A percentile compares a stretch with the other conserved stretches of the same genome.
These are phyloP conservation scores for Sialis fuliginosa DNA, from an alignment of 2,888 invertebrate genomes.

Conservation along the genomic window DNA sequence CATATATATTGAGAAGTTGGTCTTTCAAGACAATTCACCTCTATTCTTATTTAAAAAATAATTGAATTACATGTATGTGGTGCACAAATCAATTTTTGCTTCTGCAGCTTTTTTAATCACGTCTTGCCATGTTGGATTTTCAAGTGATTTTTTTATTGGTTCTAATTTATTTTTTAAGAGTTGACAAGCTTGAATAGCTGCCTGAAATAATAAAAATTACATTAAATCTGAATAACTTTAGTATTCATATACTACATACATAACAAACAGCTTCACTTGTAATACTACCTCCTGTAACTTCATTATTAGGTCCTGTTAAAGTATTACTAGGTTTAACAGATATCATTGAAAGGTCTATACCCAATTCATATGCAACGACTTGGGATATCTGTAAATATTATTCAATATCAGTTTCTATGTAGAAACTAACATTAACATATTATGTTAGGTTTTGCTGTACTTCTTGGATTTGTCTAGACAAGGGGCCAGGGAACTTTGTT, in stretches of 20 bases:
- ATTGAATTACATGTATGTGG: not conserved
- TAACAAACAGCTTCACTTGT: conserved; percentile 25
- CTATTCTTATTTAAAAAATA: too few species aligned
- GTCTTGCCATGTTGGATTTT: conserved; percentile 19
- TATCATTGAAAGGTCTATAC: conserved; percentile 27
- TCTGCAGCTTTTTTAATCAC: not conserved
- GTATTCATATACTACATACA: conserved; percentile 14
- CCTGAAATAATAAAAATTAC: conserved; percentile 21
- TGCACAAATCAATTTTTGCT: not conserved
- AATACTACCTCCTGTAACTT: conserved; percentile 27
- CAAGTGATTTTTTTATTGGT: conserved; percentile 23
- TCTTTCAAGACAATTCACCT: too few species aligned
- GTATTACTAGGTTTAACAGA: conserved; percentile 25
- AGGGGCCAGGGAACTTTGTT: too few species aligned
- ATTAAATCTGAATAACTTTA: not conserved
- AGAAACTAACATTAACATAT: too few species aligned
- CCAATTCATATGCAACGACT: conserved; percentile 30
- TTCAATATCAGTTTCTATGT: not conserved
- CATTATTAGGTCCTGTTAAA: conserved; percentile 25
- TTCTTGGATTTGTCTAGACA: too few species aligned
- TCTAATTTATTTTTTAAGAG: conserved; percentile 28
- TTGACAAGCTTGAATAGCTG: conserved; percentile 33
- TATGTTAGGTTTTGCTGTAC: too few species aligned
- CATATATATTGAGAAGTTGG: too few species aligned
- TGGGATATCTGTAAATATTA: conserved; percentile 24